Evolutionary conservation across 1,140 invertebrate species (phyloP).

Genomic region (Musca domestica): DNA sequence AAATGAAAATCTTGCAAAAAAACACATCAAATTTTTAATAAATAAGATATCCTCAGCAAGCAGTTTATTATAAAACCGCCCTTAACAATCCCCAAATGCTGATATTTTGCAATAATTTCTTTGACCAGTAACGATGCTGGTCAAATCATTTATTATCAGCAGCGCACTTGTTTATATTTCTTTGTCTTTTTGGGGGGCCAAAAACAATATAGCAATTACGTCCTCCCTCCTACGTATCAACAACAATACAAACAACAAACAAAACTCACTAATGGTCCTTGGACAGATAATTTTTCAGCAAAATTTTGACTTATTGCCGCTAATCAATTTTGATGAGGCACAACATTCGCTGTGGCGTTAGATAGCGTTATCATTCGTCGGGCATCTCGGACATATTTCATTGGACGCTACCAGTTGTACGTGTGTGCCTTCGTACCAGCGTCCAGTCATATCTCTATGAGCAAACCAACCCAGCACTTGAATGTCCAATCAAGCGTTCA

Average conservation of each 20-base stretch:
- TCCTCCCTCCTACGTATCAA: background rate
- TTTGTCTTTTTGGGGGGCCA: too few relatives aligned
- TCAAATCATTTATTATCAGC: too few relatives aligned
- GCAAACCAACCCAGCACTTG: background rate
- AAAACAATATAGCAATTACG: too few relatives aligned
- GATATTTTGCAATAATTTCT: too few relatives aligned
- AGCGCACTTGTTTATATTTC: too few relatives aligned
- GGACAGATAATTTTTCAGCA: background rate
- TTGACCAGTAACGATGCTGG: too few relatives aligned
- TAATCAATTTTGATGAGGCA: conserved; percentile 21
- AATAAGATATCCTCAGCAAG: too few relatives aligned
- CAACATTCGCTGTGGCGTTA: background rate
- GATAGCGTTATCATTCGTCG: background rate
- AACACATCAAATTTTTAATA: too few relatives aligned
- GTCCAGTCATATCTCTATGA: background rate
- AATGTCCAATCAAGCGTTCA: conserved; percentile 19
- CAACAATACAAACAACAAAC: background rate
- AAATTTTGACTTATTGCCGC: conserved; percentile 19
- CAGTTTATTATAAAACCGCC: too few relatives aligned
- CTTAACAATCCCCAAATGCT: too few relatives aligned
- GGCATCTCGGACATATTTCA: background rate
- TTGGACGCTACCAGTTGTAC: background rate
- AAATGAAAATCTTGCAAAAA: too few relatives aligned
- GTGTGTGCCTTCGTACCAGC: too few relatives aligned
- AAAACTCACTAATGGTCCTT: background rate